Base-by-base conservation (phyloP, 2,797 vertebrate genomes). In the Notolepis coatsorum region DNA sequence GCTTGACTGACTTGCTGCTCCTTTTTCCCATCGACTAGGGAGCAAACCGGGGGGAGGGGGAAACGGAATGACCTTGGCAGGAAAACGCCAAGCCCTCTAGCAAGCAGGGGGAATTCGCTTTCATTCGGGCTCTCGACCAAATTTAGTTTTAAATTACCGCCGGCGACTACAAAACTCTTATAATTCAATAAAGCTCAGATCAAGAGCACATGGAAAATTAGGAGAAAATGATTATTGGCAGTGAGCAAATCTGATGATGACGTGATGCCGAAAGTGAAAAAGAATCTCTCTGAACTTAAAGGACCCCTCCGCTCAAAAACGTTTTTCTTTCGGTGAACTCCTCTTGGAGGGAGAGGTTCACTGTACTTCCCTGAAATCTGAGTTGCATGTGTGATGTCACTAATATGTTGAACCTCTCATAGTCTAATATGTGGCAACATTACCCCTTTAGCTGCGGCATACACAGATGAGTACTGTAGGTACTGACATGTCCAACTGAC, bases 1-100 rank as follows among this genome's bases (percentile, higher is more conserved):
- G 78, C 72, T 73, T 39, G 56, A 84, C 42, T 70, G 65, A 80
- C 63, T n/a, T 5, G 50, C 25, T 12, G 47, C 62, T 59, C 68
- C 41, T 77, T 68, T 78, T 83, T 77, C 79, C 82, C 59, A 81
- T 76, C 39, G n/a, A 49, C 46, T 52, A 15, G 9, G 42, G 54
- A 58, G 67, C 68, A 55, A 60, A 68, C 21, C 23, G 41, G 15
- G 23, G 24, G 17, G 33, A 28, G 37, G 27, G 57, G 35, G 30
- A 64, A 39, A 42, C 59, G 69, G 79, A 80, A 66, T 52, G 70
- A 80, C 75, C 73, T 70, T 78, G 64, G 74, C 80, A 85, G 79
- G 73, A 86, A 78, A 56, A 65, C 28, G 12, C 56, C 50, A 42
- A 56, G 43, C 54, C 75, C 68, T 73, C 17, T 3, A 64, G 65